These are phyloP conservation scores for Odocoileus hemionus DNA, from an alignment of 2,113 vertebrate genomes.

Conservation along the genomic window DNA sequence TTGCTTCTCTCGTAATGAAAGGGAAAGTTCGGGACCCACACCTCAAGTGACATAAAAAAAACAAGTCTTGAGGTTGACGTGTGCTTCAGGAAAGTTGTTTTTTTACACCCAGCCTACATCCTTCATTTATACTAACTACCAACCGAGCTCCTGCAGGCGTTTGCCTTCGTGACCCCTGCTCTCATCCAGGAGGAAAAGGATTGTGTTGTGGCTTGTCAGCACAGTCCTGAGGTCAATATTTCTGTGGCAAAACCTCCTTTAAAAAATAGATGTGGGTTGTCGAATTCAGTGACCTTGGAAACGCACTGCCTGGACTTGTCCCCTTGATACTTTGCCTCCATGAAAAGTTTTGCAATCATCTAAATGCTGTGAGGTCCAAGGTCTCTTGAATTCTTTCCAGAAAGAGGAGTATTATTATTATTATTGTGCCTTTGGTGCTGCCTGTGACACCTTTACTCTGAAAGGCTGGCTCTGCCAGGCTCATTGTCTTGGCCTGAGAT, in stretches of 20 bases:
- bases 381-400: background rate
- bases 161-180: background rate
- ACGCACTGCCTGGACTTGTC: accelerated
- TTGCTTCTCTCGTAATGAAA: background rate
- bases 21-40: background rate
- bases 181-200: background rate
- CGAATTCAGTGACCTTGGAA: background rate
- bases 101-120: background rate
- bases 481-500: background rate
- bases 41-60: background rate
- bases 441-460: background rate
- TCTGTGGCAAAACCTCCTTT: background rate
- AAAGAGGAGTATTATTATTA: background rate
- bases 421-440: background rate
- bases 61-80: accelerated
- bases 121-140: background rate
- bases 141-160: accelerated
- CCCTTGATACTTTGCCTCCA: accelerated
- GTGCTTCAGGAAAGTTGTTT: background rate
- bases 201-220: accelerated
- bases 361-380: background rate
- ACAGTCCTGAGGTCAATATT: background rate
- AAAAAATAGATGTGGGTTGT: background rate
- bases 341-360: background rate
- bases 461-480: background rate